phyloP scores from a whole-genome alignment of 2,888 invertebrate species.

The Trissonchulus sp. region DNA sequence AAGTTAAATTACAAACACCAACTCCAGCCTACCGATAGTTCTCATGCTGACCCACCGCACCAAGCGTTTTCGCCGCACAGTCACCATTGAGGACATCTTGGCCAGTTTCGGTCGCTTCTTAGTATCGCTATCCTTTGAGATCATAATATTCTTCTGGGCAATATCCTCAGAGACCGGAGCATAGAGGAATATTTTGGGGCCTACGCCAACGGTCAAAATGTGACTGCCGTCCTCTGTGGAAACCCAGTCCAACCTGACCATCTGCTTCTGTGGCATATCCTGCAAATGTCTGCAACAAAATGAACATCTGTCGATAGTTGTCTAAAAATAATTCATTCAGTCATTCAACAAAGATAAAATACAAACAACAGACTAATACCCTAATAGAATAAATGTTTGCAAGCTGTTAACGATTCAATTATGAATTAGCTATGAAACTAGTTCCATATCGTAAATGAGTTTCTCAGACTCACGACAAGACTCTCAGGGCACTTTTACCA shows the following conservation, averaged over 20 bases:
- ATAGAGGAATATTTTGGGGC: conserved; percentile 68
- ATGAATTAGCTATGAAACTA: no score
- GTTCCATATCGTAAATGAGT: no score
- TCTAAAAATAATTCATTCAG: no score
- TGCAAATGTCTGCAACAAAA: conserved; percentile 32
- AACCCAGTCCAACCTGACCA: conserved; percentile 72
- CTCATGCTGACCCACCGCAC: conserved; percentile 47
- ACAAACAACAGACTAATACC: no score
- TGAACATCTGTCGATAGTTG: neutral
- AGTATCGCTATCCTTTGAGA: conserved; percentile 62
- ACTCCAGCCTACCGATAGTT: neutral
- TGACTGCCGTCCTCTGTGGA: conserved; percentile 98
- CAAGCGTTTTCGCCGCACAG: conserved; percentile 60
- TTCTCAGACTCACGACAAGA: no score
- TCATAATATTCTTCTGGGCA: conserved; percentile 85
- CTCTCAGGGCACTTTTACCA: no score
- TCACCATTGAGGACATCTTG: conserved; percentile 82
- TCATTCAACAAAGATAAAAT: no score
- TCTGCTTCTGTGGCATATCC: conserved; percentile 34
- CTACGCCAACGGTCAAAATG: conserved; percentile 73
- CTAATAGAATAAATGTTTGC: no score
- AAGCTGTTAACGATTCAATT: no score
- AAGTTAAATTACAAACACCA: no score
- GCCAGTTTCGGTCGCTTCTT: conserved; percentile 75
- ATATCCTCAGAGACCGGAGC: conserved; percentile 88